Percentiles rank a stretch among this genome's conserved stretches.
These are phyloP conservation scores for Antigone vipio DNA, from an alignment of 2,113 vertebrate genomes.

Conservation along the genomic window DNA sequence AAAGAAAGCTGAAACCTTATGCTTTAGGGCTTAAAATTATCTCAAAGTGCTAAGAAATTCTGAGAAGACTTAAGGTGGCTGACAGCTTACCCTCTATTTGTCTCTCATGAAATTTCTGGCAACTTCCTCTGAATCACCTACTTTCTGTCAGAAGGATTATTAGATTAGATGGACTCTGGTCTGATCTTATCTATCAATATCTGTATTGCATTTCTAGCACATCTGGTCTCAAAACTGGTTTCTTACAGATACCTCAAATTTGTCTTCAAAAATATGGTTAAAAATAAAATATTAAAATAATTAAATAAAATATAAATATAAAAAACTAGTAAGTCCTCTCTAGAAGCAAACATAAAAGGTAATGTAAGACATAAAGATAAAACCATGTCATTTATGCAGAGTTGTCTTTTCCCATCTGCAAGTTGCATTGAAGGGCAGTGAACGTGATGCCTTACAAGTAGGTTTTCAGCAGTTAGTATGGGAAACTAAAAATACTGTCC, in stretches of 20 bases:
- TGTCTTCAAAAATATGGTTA: background rate
- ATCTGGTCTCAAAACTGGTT: background rate
- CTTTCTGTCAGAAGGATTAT: background rate
- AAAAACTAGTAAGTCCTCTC: background rate
- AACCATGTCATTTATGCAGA: background rate
- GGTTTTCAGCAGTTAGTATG: background rate
- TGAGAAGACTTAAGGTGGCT: background rate
- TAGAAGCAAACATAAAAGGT: background rate
- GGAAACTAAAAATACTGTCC: background rate
- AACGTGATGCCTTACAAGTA: background rate
- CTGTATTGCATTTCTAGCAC: background rate
- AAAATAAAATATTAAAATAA: background rate
- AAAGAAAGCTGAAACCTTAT: conserved; percentile 14
- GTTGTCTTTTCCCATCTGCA: background rate
- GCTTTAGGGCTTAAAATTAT: conserved; percentile 13
- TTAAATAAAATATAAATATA: background rate
- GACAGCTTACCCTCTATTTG: background rate
- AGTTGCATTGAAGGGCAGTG: background rate
- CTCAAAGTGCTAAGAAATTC: background rate
- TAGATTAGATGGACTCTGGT: background rate
- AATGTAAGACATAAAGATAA: background rate
- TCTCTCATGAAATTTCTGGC: background rate
- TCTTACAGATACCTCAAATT: background rate
- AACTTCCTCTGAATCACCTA: background rate
- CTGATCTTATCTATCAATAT: background rate